A percentile compares a stretch with the other conserved stretches of the same genome.
phyloP scores from a whole-genome alignment of 92 coral and sea anemone genomes.

The Umimayanthus chanpuru region DNA sequence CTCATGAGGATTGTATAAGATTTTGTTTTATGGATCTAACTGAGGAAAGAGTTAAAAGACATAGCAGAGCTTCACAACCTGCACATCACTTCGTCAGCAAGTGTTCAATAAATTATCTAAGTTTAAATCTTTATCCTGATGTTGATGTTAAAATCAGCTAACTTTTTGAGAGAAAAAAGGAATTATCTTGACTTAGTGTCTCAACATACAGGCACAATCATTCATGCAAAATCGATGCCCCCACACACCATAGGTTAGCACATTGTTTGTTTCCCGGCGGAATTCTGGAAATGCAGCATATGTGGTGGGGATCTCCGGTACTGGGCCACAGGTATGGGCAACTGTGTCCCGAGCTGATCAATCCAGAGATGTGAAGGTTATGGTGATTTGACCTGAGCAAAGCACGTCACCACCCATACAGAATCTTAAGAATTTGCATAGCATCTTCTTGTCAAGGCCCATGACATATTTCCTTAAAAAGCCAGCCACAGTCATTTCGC shows the following conservation, averaged over 20 bases:
- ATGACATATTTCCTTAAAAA: conserved; percentile 50
- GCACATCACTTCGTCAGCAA: too few relatives aligned
- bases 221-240: background rate
- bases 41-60: too few relatives aligned
- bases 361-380: conserved; percentile 15
- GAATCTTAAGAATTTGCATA: too few relatives aligned
- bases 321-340: conserved; percentile 63
- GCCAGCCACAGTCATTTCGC: conserved; percentile 50
- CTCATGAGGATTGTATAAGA: too few relatives aligned
- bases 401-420: background rate
- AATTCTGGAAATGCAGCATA: conserved; percentile 57
- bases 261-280: conserved; percentile 60
- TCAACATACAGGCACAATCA: conserved; percentile 17
- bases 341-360: conserved; percentile 44
- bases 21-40: too few relatives aligned
- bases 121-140: conserved; percentile 2
- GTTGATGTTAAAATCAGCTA: conserved; percentile 9
- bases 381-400: conserved; percentile 21
- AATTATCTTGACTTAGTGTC: conserved; percentile 2
- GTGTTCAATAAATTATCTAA: conserved; percentile 1
- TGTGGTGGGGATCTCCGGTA: conserved; percentile 59
- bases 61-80: too few relatives aligned
- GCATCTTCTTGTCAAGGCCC: too few relatives aligned
- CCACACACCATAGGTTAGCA: conserved; percentile 34
- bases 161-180: background rate